A percentile compares a stretch with the other conserved stretches of the same genome.
phyloP scores from a whole-genome alignment of 30 jellyfish, hydroid and myxozoan species.

The Morbakka virulenta region DNA sequence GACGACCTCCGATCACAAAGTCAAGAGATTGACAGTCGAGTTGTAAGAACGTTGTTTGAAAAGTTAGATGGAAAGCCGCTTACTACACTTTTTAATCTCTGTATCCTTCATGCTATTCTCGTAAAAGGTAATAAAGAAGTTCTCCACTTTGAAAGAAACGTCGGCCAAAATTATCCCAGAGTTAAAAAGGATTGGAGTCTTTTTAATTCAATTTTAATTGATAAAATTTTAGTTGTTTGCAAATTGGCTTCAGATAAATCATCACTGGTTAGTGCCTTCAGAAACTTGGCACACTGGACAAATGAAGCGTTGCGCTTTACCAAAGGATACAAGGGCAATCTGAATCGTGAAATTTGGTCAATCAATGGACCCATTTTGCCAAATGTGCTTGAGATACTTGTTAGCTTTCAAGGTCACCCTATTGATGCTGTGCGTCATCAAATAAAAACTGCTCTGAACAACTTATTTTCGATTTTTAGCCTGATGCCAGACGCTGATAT shows the following conservation, averaged over 20 bases:
- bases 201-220: constrained; percentile 7
- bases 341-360: neutral
- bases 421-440: constrained; percentile 88
- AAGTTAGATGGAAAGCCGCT: neutral
- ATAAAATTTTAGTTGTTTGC: constrained; percentile 30
- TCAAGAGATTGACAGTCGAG: too few species aligned
- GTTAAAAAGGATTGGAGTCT: neutral
- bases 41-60: neutral
- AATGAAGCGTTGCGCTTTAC: constrained; percentile 29
- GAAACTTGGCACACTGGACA: constrained; percentile 54
- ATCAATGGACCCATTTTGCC: constrained; percentile 16
- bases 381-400: constrained; percentile 27
- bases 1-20: neutral
- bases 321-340: neutral
- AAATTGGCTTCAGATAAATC: constrained; percentile 48
- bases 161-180: neutral
- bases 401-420: constrained; percentile 66
- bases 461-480: constrained; percentile 43
- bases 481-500: constrained; percentile 61
- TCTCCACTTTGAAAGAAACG: neutral
- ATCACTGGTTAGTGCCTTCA: constrained; percentile 56
- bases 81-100: neutral
- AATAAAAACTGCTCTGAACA: constrained; percentile 48
- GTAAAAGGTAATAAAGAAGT: neutral
- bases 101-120: neutral